Conservation (phyloP, 2,113 vertebrate species). For the Apistogramma diplotaenia region DNA sequence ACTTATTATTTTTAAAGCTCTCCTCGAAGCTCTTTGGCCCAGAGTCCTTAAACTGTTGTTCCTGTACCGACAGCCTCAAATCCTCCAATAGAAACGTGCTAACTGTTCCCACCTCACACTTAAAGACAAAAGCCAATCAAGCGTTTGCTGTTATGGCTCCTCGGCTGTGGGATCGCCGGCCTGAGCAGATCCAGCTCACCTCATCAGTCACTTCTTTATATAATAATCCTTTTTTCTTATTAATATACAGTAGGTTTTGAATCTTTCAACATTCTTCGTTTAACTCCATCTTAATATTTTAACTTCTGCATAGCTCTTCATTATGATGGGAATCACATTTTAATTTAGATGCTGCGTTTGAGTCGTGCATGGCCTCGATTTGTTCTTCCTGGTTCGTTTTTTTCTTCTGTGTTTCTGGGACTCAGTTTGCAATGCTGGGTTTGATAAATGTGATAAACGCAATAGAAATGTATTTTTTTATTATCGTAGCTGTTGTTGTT, state of each 20-base stretch:
- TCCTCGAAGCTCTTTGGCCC: too few relatives aligned
- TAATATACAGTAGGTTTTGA: neutral
- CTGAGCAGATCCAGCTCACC: neutral
- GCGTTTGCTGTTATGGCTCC: neutral
- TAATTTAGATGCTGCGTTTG: neutral
- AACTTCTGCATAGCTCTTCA: neutral
- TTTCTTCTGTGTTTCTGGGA: too few relatives aligned
- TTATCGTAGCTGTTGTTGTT: too few relatives aligned
- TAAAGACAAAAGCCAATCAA: too few relatives aligned
- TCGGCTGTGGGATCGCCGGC: neutral
- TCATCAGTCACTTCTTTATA: neutral
- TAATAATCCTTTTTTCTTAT: neutral
- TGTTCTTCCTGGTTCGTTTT: neutral
- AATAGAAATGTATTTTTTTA: too few relatives aligned
- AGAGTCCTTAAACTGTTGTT: too few relatives aligned
- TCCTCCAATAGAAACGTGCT: too few relatives aligned
- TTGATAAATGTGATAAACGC: too few relatives aligned
- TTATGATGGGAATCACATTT: neutral
- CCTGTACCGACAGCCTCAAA: too few relatives aligned
- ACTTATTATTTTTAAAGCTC: too few relatives aligned
- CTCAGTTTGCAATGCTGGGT: too few relatives aligned
- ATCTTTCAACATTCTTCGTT: neutral
- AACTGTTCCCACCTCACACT: too few relatives aligned
- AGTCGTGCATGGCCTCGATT: neutral
- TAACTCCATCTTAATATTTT: neutral